Evolutionary conservation across 2,888 invertebrate species (phyloP).

Genomic region (Philaethria dido): DNA sequence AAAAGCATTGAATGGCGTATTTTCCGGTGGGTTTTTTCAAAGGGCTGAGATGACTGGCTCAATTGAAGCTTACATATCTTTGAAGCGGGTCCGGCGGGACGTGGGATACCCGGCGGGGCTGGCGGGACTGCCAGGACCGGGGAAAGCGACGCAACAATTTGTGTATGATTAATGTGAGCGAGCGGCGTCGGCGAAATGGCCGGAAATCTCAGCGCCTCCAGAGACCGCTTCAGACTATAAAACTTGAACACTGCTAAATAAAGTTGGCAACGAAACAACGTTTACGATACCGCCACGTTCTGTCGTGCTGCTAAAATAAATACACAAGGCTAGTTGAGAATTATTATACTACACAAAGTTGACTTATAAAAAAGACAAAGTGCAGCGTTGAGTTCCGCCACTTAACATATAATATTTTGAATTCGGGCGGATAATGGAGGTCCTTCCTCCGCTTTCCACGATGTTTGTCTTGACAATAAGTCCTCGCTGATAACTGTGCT

Average conservation of each 20-base stretch:
- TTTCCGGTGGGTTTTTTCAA: slow-evolving; percentile 55
- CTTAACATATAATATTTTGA: no score
- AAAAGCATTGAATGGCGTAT: slow-evolving; percentile 50
- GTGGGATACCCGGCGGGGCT: slow-evolving; percentile 1
- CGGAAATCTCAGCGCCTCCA: slow-evolving; percentile 52
- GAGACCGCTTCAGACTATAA: slow-evolving; percentile 63
- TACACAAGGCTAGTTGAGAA: not conserved
- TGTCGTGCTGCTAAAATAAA: slow-evolving; percentile 3
- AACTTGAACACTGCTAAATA: slow-evolving; percentile 48
- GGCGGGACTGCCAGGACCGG: slow-evolving; percentile 23
- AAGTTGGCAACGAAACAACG: slow-evolving; percentile 35
- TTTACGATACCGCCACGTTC: slow-evolving; percentile 8
- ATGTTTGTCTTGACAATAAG: no score
- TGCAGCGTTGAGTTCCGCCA: no score
- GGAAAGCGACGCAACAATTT: slow-evolving; percentile 57
- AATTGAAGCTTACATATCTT: slow-evolving; percentile 64
- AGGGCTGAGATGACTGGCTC: slow-evolving; percentile 69
- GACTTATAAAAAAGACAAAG: not conserved
- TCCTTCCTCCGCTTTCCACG: no score
- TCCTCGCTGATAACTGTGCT: no score
- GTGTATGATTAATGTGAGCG: slow-evolving; percentile 66
- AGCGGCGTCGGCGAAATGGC: slow-evolving; percentile 48
- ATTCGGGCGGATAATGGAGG: no score
- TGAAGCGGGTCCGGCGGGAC: slow-evolving; percentile 23
- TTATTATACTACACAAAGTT: not conserved